phyloP scores from a whole-genome alignment of 2,797 vertebrate genomes.

The Cryptoprocta ferox region DNA sequence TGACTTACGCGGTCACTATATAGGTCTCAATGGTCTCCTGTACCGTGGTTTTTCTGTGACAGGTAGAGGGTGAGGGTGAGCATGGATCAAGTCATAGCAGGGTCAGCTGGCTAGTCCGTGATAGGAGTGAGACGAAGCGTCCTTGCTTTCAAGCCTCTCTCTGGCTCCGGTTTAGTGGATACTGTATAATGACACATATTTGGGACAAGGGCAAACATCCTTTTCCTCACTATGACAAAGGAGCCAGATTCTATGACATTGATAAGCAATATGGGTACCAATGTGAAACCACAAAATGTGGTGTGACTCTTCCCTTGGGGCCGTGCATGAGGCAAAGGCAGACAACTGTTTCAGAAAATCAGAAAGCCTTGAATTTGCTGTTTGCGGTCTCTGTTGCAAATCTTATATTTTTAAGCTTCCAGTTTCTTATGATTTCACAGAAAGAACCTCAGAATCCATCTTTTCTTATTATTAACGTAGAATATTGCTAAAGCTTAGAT shows the following conservation, averaged over 20 bases:
- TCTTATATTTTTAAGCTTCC: not conserved
- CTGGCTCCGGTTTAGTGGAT: not conserved
- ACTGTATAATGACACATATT: not conserved
- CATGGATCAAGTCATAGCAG: not conserved
- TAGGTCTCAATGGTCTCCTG: not conserved
- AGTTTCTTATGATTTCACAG: slow-evolving; percentile 18
- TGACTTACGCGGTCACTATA: not conserved
- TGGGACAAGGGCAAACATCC: not conserved
- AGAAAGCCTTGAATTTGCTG: not conserved
- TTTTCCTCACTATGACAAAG: not conserved
- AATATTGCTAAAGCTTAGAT: not conserved
- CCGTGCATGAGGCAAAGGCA: not conserved
- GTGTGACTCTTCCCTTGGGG: not conserved
- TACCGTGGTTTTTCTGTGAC: not conserved
- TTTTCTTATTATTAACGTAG: slow-evolving; percentile 38
- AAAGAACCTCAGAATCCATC: not conserved
- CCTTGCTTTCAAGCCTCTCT: not conserved
- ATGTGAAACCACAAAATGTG: not conserved
- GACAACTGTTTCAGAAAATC: not conserved
- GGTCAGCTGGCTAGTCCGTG: not conserved
- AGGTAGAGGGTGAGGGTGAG: not conserved
- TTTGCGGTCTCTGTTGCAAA: not conserved
- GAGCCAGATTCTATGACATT: not conserved
- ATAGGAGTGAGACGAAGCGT: not conserved
- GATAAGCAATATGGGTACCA: not conserved